phyloP scores from a whole-genome alignment of 2,113 vertebrate species.

The Pterophyllum scalare region DNA sequence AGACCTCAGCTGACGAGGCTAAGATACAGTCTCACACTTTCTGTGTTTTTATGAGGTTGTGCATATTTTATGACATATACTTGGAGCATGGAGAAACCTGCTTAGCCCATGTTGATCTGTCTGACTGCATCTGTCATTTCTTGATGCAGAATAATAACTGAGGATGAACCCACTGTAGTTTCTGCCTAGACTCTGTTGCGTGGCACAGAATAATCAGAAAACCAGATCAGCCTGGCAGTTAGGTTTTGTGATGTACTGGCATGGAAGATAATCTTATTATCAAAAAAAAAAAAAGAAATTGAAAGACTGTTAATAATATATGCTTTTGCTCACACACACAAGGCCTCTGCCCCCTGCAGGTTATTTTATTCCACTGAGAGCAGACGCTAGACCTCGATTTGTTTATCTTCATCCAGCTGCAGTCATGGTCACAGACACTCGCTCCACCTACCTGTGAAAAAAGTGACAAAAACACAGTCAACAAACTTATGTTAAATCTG shows the following conservation, averaged over 20 bases:
- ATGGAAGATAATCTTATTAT: background rate
- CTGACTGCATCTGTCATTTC: background rate
- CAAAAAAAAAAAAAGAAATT: background rate
- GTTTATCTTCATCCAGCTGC: background rate
- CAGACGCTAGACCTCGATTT: background rate
- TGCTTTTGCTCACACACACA: background rate
- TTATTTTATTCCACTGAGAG: too few species aligned
- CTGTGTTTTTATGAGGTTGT: background rate
- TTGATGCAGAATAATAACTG: background rate
- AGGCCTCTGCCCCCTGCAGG: too few species aligned
- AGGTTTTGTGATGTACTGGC: background rate
- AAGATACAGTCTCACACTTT: background rate
- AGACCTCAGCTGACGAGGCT: background rate
- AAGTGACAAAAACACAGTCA: background rate
- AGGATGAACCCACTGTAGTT: background rate
- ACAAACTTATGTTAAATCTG: background rate
- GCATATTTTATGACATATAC: too few species aligned
- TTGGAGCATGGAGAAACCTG: too few species aligned
- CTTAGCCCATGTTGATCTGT: background rate
- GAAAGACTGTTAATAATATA: background rate
- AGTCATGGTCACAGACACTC: background rate
- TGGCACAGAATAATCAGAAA: background rate
- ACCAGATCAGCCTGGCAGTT: background rate
- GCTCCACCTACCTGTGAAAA: background rate
- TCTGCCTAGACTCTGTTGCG: background rate